Percentiles rank a stretch among this genome's conserved stretches.
phyloP scores from a whole-genome alignment of 2,888 invertebrate genomes.

The Pecten maximus region DNA sequence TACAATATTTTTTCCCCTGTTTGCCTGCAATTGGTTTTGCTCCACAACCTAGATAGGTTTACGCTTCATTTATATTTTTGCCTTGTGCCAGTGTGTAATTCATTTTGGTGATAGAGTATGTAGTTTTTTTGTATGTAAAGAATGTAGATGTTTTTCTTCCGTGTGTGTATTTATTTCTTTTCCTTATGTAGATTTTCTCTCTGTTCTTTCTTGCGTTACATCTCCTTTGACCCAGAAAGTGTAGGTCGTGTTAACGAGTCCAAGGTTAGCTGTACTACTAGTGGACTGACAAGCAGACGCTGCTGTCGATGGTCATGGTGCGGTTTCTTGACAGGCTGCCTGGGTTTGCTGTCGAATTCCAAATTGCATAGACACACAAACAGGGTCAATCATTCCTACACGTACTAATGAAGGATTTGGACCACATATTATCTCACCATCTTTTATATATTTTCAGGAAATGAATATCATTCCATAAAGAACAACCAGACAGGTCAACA shows the following conservation, averaged over 20 bases:
- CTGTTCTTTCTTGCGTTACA: constrained; percentile 14
- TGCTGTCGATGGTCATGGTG: background rate
- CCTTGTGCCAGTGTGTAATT: background rate
- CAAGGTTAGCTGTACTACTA: constrained; percentile 6
- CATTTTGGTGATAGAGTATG: background rate
- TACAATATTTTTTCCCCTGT: background rate
- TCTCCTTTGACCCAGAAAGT: background rate
- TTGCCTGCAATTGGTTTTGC: constrained; percentile 10
- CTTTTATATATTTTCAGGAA: constrained; percentile 8
- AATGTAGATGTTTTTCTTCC: background rate
- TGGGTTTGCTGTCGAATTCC: background rate
- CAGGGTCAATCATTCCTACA: background rate
- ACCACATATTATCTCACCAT: background rate
- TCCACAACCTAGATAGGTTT: background rate
- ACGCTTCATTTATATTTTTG: background rate
- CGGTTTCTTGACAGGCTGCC: background rate
- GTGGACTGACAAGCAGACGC: background rate
- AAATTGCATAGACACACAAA: background rate
- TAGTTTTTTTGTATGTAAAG: background rate
- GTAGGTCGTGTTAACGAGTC: background rate
- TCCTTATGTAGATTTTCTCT: background rate
- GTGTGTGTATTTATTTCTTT: background rate
- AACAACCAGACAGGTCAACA: background rate
- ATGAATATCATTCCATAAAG: background rate
- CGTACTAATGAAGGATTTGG: background rate